Evolutionary conservation across 2,113 vertebrate genomes (phyloP).

Genomic region (Ceyx melanurus): DNA sequence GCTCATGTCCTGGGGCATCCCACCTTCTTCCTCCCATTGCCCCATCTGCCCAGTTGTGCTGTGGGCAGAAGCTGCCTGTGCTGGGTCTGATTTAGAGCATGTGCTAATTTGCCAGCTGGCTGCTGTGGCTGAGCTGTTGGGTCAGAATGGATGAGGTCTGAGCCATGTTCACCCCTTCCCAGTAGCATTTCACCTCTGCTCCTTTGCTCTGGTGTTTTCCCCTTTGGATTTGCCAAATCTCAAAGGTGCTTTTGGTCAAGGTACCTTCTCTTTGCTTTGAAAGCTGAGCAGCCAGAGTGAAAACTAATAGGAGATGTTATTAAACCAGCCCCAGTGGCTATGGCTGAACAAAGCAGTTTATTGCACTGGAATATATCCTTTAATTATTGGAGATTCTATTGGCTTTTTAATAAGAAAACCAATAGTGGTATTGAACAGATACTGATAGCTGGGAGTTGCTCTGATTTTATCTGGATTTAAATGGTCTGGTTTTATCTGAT

Average conservation of each 20-base stretch:
- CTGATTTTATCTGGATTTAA: background rate
- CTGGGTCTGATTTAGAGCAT: conserved; percentile 21
- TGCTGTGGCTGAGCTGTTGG: background rate
- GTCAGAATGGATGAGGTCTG: background rate
- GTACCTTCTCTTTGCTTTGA: background rate
- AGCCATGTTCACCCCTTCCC: background rate
- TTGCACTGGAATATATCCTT: background rate
- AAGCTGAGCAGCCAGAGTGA: background rate
- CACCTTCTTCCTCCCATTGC: background rate
- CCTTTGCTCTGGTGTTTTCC: background rate
- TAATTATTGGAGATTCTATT: background rate
- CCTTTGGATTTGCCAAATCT: background rate
- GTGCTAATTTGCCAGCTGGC: conserved; percentile 40
- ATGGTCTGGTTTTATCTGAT: background rate
- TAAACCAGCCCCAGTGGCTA: background rate
- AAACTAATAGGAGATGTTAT: background rate
- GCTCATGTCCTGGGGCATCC: background rate
- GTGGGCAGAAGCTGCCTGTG: background rate
- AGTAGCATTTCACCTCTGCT: background rate
- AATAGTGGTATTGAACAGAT: background rate
- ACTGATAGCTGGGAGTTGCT: background rate
- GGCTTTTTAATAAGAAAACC: background rate
- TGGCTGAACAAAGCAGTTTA: background rate
- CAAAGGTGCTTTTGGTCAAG: accelerated
- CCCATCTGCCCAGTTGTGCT: background rate